Evolutionary conservation across 37 sponge, comb jelly and placozoan genomes (phyloP).

Genomic region (Dysidea cf. avara): DNA sequence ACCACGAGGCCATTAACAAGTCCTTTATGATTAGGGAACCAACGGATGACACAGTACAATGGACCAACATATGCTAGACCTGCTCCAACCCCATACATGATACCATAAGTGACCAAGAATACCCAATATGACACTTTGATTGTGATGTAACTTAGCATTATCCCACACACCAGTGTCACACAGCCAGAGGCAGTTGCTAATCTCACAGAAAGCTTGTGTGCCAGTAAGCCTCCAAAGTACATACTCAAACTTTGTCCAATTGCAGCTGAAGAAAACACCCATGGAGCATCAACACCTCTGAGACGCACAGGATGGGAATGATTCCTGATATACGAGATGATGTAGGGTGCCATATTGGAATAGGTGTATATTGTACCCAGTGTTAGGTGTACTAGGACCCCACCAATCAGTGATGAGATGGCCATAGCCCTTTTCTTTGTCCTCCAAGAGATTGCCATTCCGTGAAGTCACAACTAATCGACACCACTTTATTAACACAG

Average conservation of each 20-base stretch:
- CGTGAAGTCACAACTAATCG: no score
- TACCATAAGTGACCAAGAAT: constrained; percentile 74
- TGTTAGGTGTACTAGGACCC: constrained; percentile 77
- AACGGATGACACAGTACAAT: constrained; percentile 72
- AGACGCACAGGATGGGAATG: constrained; percentile 44
- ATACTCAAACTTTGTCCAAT: constrained; percentile 69
- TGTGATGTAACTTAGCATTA: constrained; percentile 35
- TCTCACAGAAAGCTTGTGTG: constrained; percentile 68
- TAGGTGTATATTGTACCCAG: constrained; percentile 83
- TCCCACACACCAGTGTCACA: constrained; percentile 48
- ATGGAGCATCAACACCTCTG: constrained; percentile 7
- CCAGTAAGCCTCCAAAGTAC: constrained; percentile 78
- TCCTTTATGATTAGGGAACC: constrained; percentile 86
- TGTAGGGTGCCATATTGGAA: constrained; percentile 82
- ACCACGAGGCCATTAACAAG: constrained; percentile 81
- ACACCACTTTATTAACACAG: no score
- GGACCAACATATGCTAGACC: constrained; percentile 84
- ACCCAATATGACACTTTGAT: constrained; percentile 62
- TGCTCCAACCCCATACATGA: constrained; percentile 77
- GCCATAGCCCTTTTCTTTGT: no score
- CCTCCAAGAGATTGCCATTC: no score
- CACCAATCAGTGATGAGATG: constrained; percentile 52
- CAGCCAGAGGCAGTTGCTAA: constrained; percentile 74
- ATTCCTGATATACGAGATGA: constrained; percentile 75
- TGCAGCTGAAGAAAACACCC: constrained; percentile 60